A percentile compares a stretch with the other conserved stretches of the same genome.
These are phyloP conservation scores for Morpho helenor DNA, from an alignment of 2,888 invertebrate genomes.

Conservation along the genomic window DNA sequence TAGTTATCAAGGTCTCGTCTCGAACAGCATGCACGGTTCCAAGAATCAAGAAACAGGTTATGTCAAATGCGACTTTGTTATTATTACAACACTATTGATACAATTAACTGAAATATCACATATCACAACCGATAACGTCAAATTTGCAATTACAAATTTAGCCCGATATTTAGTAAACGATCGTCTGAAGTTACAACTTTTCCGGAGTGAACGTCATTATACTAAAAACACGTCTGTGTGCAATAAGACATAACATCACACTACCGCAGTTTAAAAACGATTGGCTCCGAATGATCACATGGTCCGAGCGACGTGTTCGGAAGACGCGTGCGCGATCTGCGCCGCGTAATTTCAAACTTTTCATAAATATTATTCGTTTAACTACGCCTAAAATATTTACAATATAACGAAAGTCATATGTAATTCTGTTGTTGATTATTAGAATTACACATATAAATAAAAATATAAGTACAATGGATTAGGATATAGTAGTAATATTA, in stretches of 20 bases:
- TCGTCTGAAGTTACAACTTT: slow-evolving; percentile 38
- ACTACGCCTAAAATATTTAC: too few species aligned
- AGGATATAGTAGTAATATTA: too few species aligned
- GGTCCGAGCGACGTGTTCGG: slow-evolving; percentile 56
- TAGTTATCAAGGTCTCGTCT: slow-evolving; percentile 78
- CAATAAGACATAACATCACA: slow-evolving; percentile 48
- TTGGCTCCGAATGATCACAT: slow-evolving; percentile 58
- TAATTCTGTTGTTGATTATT: too few species aligned
- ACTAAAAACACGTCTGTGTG: slow-evolving; percentile 43
- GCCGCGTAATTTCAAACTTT: slow-evolving; percentile 40
- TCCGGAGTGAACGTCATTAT: slow-evolving; percentile 47
- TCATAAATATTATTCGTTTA: neutral
- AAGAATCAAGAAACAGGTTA: slow-evolving; percentile 67
- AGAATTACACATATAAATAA: too few species aligned
- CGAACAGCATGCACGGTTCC: slow-evolving; percentile 66
- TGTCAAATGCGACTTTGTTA: slow-evolving; percentile 45
- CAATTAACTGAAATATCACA: slow-evolving; percentile 26
- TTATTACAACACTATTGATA: slow-evolving; percentile 22
- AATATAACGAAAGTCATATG: too few species aligned
- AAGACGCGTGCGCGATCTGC: slow-evolving; percentile 57
- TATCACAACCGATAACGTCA: slow-evolving; percentile 26
- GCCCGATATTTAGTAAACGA: slow-evolving; percentile 20
- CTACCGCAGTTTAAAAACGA: slow-evolving; percentile 45
- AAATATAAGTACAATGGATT: too few species aligned
- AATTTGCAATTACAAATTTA: slow-evolving; percentile 14